Base-by-base conservation (phyloP, 1,140 invertebrate genomes). In the Drosophila serrata region DNA sequence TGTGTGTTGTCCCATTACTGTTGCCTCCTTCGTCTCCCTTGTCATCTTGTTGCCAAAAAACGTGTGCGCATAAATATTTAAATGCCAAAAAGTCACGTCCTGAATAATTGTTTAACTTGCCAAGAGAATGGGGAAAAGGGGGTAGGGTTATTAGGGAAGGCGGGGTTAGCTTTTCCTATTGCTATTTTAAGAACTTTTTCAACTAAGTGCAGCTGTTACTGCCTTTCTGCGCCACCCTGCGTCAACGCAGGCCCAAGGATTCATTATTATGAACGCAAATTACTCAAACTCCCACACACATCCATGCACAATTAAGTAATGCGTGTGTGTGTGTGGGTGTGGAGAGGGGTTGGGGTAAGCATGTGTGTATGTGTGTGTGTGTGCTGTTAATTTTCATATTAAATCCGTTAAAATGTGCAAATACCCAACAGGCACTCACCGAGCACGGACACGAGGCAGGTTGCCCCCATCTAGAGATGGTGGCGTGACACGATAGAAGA, bases 351-450 rank as follows among this genome's bases (percentile, higher is more conserved):
- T 9, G 49, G 19, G 37, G 37, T 42, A 37, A 35, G 35, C 59
- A 56, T 40, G 22, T 39, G 37, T n/a, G 39, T 27, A 43, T 27
- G 57, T 61, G 60, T 67, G 68, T 68, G 56, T 75, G 27, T 55
- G 27, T 81, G 64, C 74, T 90, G 85, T 90, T 90, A 90, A 90
- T 90, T 90, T 90, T 90, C 85, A 90, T 90, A 90, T 90, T 90
- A 90, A 90, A 90, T 90, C 81, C 86, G 85, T 90, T 90, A 90
- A 90, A 90, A 90, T 90, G 86, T 81, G 78, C 77, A 90, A 90
- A 90, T 79, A 85, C 81, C 85, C 85, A 81, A 81, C 81, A 90
- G 85, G 85, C 84, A 88, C 77, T 87, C 70, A 37, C 37, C 33
- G 42, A 61, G 67, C 62, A 60, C 72, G 53, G 49, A 57, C 74